These are phyloP conservation scores for Bruchidius siliquastri DNA, from an alignment of 2,888 invertebrate species.

Conservation along the genomic window DNA sequence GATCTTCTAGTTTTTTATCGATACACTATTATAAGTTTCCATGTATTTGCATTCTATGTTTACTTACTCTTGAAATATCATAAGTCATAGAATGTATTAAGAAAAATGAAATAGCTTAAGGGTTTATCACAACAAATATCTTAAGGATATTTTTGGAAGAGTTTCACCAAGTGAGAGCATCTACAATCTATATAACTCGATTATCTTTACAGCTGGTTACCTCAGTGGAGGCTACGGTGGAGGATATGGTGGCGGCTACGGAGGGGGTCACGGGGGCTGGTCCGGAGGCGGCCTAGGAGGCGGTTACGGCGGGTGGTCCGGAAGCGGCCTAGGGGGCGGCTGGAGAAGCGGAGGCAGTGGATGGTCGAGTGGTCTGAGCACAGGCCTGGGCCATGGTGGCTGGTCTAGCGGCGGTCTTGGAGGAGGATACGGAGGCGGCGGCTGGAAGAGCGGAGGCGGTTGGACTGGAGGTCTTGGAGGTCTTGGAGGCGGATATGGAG, in stretches of 20 bases:
- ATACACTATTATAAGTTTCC: too few relatives aligned
- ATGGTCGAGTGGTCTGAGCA: conserved; percentile 5
- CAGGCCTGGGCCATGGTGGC: neutral
- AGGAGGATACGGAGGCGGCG: conserved; percentile 11
- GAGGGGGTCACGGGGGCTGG: conserved; percentile 4
- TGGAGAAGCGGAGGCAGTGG: conserved; percentile 13
- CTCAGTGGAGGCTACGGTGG: conserved; percentile 3
- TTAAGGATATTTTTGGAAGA: too few relatives aligned
- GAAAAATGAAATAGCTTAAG: too few relatives aligned
- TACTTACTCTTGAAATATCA: too few relatives aligned
- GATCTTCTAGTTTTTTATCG: too few relatives aligned
- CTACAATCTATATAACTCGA: too few relatives aligned
- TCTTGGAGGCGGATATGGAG: neutral
- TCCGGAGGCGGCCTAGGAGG: conserved; percentile 13
- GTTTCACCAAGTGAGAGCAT: too few relatives aligned
- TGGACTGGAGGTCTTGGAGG: conserved; percentile 8
- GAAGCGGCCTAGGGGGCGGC: conserved; percentile 6
- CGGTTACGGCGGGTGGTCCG: conserved; percentile 6
- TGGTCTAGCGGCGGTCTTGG: conserved; percentile 5
- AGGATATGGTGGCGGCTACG: conserved; percentile 4
- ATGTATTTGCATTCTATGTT: too few relatives aligned
- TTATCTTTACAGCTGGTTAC: neutral
- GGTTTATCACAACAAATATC: too few relatives aligned
- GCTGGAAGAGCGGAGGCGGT: conserved; percentile 7
- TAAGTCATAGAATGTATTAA: too few relatives aligned